Evolutionary conservation across 2,888 invertebrate species (phyloP).

Genomic region (Galerucella calmariensis): DNA sequence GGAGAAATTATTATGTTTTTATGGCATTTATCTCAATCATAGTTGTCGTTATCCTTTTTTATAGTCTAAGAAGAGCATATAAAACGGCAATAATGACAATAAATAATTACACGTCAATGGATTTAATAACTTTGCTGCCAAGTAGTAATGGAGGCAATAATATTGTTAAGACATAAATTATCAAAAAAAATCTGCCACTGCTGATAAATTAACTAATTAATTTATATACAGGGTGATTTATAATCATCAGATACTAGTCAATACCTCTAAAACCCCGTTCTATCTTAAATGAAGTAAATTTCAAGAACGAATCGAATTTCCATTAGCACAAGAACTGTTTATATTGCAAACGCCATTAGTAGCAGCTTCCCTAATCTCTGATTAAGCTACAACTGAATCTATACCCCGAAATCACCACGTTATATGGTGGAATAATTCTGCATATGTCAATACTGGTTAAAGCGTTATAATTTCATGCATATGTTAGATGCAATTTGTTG

Average conservation of each 20-base stretch:
- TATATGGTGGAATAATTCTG: conserved; percentile 26
- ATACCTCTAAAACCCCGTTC: too few species aligned
- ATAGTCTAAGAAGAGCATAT: conserved; percentile 2
- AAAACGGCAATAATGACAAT: conserved; percentile 3
- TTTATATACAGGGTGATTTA: too few species aligned
- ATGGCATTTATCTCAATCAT: conserved; percentile 25
- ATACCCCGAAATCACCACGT: conserved; percentile 25
- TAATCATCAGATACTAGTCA: too few species aligned
- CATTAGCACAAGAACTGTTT: not conserved
- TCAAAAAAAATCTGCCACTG: not conserved
- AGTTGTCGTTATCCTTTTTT: conserved; percentile 12
- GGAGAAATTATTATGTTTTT: conserved; percentile 23
- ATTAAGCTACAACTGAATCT: not conserved
- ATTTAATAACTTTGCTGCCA: not conserved
- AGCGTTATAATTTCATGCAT: conserved; percentile 35
- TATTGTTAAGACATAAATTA: not conserved
- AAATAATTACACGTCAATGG: conserved; percentile 7
- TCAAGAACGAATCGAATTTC: too few species aligned
- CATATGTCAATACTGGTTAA: conserved; percentile 36
- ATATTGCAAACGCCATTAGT: not conserved
- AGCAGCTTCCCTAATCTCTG: not conserved
- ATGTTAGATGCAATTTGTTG: conserved; percentile 34
- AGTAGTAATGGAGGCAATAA: not conserved
- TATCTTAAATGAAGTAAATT: too few species aligned
- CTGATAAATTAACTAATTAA: not conserved